A percentile compares a stretch with the other conserved stretches of the same genome.
Conservation (phyloP, 2,888 invertebrate species). For the Plebejus anna region DNA sequence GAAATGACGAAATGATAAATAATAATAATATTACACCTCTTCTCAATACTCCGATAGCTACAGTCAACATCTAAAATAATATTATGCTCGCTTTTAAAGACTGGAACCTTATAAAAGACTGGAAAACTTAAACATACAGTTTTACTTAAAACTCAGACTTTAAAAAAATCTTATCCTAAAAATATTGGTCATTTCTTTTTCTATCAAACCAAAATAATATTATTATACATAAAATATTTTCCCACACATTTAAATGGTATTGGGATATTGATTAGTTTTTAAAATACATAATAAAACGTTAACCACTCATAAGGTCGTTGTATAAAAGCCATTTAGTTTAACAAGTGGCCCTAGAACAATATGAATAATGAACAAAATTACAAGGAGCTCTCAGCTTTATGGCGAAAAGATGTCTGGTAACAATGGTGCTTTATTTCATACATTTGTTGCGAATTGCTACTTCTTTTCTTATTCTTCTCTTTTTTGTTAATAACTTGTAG, state of each 20-base stretch:
- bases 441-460: slow-evolving; percentile 69
- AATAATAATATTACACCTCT: background rate
- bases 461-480: slow-evolving; percentile 55
- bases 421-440: slow-evolving; percentile 67
- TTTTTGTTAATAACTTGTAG: slow-evolving; percentile 47
- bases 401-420: slow-evolving; percentile 67
- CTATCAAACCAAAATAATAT: too few species aligned
- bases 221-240: slow-evolving; percentile 32
- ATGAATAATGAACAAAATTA: slow-evolving; percentile 59
- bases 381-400: slow-evolving; percentile 62
- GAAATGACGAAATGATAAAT: background rate
- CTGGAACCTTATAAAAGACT: background rate
- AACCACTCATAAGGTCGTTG: slow-evolving; percentile 51
- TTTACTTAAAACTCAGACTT: too few species aligned
- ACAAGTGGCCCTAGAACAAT: slow-evolving; percentile 62
- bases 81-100: background rate
- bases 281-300: slow-evolving; percentile 49
- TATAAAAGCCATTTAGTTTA: slow-evolving; percentile 53
- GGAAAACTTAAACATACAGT: background rate
- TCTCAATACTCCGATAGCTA: background rate
- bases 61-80: background rate
- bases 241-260: slow-evolving; percentile 38
- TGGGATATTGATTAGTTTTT: slow-evolving; percentile 44
- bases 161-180: too few species aligned
- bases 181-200: too few species aligned